Evolutionary conservation across 2,113 vertebrate genomes (phyloP).

Genomic region (Hymenochirus boettgeri): DNA sequence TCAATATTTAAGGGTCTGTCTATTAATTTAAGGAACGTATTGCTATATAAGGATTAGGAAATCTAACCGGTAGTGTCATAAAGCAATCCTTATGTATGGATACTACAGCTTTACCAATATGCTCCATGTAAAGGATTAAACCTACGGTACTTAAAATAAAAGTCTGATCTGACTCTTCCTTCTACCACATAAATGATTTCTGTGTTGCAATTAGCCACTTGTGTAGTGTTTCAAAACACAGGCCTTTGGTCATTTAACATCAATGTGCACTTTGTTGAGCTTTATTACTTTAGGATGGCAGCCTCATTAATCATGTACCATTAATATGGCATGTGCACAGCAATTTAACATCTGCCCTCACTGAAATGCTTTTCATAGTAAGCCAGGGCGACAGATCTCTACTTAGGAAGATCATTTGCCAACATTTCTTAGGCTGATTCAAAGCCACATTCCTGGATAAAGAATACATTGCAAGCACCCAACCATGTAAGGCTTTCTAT

Average conservation of each 20-base stretch:
- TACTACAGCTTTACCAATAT: too few relatives aligned
- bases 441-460: neutral
- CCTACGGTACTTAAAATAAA: neutral
- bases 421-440: conserved; percentile 8
- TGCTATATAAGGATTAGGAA: too few relatives aligned
- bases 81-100: too few relatives aligned
- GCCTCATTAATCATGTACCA: conserved; percentile 10
- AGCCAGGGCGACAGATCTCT: neutral
- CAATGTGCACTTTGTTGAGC: neutral
- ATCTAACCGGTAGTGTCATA: too few relatives aligned
- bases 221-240: conserved; percentile 1
- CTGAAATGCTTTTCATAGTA: conserved; percentile 15
- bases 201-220: neutral
- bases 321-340: neutral
- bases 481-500: conserved; percentile 5
- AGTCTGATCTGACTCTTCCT: neutral
- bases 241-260: neutral
- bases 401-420: conserved; percentile 7
- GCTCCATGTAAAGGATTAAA: too few relatives aligned
- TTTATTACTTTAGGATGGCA: neutral
- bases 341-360: neutral
- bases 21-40: too few relatives aligned
- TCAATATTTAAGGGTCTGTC: too few relatives aligned
- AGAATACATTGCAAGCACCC: neutral
- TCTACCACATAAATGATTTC: neutral